phyloP scores from a whole-genome alignment of 2,888 invertebrate genomes.

The Tromatobia lineatoria region DNA sequence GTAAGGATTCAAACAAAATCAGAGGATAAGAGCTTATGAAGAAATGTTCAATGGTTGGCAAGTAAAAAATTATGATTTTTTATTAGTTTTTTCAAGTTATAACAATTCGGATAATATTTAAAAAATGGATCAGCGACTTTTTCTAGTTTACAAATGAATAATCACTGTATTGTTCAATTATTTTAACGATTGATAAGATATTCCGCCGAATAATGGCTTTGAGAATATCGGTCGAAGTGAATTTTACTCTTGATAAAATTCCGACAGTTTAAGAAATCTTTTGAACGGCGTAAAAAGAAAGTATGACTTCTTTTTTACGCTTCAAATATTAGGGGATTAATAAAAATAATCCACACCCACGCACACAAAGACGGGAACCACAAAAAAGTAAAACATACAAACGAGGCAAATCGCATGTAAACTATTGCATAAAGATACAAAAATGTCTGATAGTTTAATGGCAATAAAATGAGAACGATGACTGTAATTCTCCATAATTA shows the following conservation, averaged over 20 bases:
- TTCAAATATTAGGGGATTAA: neutral
- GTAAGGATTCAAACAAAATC: neutral
- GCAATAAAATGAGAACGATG: neutral
- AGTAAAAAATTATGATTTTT: neutral
- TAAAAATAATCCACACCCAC: neutral
- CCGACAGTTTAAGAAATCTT: neutral
- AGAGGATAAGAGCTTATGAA: neutral
- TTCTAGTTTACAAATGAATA: neutral
- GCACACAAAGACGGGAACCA: neutral
- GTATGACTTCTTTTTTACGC: neutral
- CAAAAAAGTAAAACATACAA: constrained; percentile 5
- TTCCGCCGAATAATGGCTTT: too few relatives aligned
- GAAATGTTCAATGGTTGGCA: neutral
- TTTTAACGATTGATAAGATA: too few relatives aligned
- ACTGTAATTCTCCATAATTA: neutral
- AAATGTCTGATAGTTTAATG: neutral
- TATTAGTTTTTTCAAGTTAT: neutral
- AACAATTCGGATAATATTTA: neutral
- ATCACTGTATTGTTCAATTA: too few relatives aligned
- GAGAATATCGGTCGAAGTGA: neutral
- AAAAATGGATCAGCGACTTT: neutral
- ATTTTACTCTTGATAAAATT: neutral
- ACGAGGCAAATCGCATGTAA: neutral
- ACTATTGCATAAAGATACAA: neutral
- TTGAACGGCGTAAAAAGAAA: neutral